These are phyloP conservation scores for Megaceryle alcyon DNA, from an alignment of 2,797 vertebrate genomes.

Conservation along the genomic window DNA sequence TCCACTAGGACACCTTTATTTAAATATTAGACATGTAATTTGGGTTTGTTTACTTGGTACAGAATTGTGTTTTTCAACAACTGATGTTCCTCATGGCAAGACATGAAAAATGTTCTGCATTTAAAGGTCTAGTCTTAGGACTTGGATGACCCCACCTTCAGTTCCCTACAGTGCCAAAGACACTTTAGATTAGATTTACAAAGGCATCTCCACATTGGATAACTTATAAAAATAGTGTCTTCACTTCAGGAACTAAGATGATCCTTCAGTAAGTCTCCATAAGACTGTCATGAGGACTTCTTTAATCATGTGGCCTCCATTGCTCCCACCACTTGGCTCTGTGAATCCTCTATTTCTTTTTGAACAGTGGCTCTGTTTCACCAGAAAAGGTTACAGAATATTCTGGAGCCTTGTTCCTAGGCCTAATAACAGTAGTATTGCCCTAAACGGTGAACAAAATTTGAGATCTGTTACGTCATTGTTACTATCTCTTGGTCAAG, in stretches of 20 bases:
- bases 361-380: background rate
- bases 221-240: background rate
- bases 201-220: background rate
- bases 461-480: background rate
- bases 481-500: background rate
- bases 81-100: background rate
- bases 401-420: background rate
- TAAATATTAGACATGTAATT: background rate
- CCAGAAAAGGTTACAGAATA: background rate
- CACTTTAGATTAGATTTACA: background rate
- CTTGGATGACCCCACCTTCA: background rate
- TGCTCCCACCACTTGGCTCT: background rate
- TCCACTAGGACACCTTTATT: background rate
- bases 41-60: background rate
- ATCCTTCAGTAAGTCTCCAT: background rate
- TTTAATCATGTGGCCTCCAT: fast-evolving
- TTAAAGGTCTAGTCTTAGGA: background rate
- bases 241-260: background rate
- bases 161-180: background rate
- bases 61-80: background rate
- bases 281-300: background rate
- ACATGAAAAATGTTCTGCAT: background rate
- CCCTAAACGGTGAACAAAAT: background rate
- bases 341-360: background rate
- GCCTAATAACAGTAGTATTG: background rate